Base-by-base conservation (phyloP, 2,888 invertebrate species). In the Phania funesta region DNA sequence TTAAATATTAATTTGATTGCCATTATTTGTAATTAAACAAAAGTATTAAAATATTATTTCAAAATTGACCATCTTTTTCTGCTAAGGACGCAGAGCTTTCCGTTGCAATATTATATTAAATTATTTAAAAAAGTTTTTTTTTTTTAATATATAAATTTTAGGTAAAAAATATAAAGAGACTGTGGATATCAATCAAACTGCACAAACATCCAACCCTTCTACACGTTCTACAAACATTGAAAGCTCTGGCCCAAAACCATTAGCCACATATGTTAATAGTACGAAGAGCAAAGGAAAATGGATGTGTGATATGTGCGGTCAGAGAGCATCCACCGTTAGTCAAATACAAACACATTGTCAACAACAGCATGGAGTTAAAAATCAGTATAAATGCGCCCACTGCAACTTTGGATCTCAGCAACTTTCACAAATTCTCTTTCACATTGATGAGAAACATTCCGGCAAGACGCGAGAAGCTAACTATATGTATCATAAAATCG, bases 311-410 rank as follows among this genome's bases (percentile, higher is more conserved):
- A 24, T 87, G 4, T 88, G 88, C 68, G 86, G 86, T 24, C 83
- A 84, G n/a, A 85, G 81, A 54, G 80, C 86, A 2, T 29, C 56
- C 0, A 86, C 87, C 0, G 79, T 86, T 54, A 84, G 83, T 13
- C 86, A 87, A 80, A 87, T 88, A 68, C 84, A 85, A n/a, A 65
- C 81, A 0, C 88, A 88, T 80, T 84, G 85, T 3, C 84, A 84
- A 38, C 78, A 84, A 44, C 9, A 38, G 1, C 96, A 97, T 87
- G 92, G 93, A 32, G 92, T 94, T 1, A 94, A 93, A 78, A 92
- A 93, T 86, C 95, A 95, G 84, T 96, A 92, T 88, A 94, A 94
- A 85, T 96, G 96, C 86, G 92, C 92, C 0, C 91, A 94, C 80
- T 97, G 96, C 85, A 87, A 92, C 0, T 95, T 93, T 84, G 92